Percentiles rank a stretch among this genome's conserved stretches.
phyloP scores from a whole-genome alignment of 2,888 invertebrate species.

The Hipparchia semele region DNA sequence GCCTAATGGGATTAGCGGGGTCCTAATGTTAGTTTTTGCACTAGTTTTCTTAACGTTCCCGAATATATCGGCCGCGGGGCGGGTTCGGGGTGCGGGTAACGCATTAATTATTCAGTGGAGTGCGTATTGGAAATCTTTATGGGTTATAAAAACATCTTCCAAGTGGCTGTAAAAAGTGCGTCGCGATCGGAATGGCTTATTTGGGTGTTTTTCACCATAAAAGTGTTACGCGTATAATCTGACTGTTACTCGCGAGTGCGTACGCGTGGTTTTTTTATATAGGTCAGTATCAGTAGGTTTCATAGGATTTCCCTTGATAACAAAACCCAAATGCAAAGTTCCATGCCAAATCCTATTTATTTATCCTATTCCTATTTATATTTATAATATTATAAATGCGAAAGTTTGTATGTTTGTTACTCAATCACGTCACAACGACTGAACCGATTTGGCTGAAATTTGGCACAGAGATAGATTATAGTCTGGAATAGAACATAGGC shows the following conservation, averaged over 20 bases:
- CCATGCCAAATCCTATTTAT: neutral
- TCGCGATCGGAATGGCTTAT: conserved; percentile 16
- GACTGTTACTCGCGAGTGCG: neutral
- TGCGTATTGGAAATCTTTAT: conserved; percentile 37
- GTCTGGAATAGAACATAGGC: too few species aligned
- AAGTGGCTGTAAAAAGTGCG: conserved; percentile 20
- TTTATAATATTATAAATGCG: too few species aligned
- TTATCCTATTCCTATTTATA: too few species aligned
- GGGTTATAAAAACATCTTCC: conserved; percentile 31
- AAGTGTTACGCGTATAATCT: neutral
- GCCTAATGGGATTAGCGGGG: conserved; percentile 8
- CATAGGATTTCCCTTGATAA: neutral
- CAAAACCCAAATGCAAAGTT: neutral
- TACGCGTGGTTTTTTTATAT: neutral
- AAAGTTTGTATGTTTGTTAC: too few species aligned
- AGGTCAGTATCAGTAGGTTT: too few species aligned
- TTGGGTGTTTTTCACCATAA: neutral
- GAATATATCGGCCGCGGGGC: neutral
- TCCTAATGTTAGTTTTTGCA: conserved; percentile 15
- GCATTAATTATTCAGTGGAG: conserved; percentile 35
- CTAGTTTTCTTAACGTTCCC: conserved; percentile 7
- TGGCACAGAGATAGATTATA: too few species aligned
- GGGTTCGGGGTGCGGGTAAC: conserved; percentile 6
- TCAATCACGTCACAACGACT: too few species aligned
- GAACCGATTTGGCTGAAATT: too few species aligned